A percentile compares a stretch with the other conserved stretches of the same genome.
Evolutionary conservation across 2,888 invertebrate species (phyloP).

Genomic region (Phengaris alcon): DNA sequence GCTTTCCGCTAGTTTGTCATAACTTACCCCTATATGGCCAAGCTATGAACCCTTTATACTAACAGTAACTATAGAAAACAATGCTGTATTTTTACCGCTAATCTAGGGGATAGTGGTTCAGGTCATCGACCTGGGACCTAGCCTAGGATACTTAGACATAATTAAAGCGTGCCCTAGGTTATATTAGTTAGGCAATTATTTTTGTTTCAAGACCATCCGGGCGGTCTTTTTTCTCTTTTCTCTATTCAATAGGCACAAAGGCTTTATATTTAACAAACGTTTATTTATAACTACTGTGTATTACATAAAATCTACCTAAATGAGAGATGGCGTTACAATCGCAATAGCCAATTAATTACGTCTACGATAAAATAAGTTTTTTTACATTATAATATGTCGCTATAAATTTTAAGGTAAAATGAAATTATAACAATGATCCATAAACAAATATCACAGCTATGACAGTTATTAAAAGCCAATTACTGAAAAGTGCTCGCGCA

Average conservation of each 20-base stretch:
- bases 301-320: neutral
- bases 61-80: constrained; percentile 57
- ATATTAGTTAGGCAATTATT: constrained; percentile 23
- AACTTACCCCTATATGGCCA: constrained; percentile 63
- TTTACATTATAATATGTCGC: no score
- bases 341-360: neutral
- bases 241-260: constrained; percentile 7
- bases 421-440: no score
- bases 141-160: constrained; percentile 28
- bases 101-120: constrained; percentile 62
- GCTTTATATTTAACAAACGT: constrained; percentile 1
- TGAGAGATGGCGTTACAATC: neutral
- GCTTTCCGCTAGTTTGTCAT: constrained; percentile 53
- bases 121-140: constrained; percentile 31
- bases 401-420: no score
- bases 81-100: constrained; percentile 67
- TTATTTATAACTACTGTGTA: neutral
- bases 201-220: constrained; percentile 16
- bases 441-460: no score
- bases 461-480: no score
- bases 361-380: no score
- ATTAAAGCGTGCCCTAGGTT: constrained; percentile 20
- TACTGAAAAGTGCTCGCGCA: neutral
- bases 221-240: constrained; percentile 1
- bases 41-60: constrained; percentile 58